A percentile compares a stretch with the other conserved stretches of the same genome.
Conservation (phyloP, 2,797 vertebrate species). For the Potorous gilbertii region DNA sequence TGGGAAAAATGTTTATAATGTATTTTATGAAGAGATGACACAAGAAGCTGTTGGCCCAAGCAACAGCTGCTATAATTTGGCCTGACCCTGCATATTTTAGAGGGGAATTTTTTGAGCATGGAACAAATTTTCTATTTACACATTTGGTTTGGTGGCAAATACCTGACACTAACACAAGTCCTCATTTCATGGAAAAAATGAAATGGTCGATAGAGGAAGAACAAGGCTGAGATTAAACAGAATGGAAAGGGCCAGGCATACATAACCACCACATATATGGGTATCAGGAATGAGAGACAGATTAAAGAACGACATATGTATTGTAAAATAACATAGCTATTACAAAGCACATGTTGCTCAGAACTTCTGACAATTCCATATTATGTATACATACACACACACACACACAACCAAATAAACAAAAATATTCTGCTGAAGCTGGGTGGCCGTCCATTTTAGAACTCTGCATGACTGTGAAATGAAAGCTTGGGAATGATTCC, state of each 20-base stretch:
- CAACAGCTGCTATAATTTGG: conserved; percentile 41
- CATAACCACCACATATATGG: conserved; percentile 25
- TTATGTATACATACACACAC: background rate
- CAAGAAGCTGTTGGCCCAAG: conserved; percentile 32
- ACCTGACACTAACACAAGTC: background rate
- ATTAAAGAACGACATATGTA: conserved; percentile 19
- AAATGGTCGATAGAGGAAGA: conserved; percentile 51
- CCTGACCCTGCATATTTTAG: conserved; percentile 14
- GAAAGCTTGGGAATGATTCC: background rate
- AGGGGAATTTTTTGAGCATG: conserved; percentile 48
- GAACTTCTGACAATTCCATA: background rate
- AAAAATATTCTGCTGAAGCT: background rate
- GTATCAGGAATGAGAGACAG: background rate
- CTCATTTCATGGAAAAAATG: conserved; percentile 46
- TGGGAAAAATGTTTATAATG: conserved; percentile 21
- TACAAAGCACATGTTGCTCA: background rate
- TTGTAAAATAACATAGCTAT: conserved; percentile 40
- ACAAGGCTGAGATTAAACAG: conserved; percentile 50
- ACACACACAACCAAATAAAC: background rate
- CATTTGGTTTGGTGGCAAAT: conserved; percentile 56
- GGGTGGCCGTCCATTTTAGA: background rate
- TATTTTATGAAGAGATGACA: conserved; percentile 12
- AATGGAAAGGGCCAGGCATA: conserved; percentile 53
- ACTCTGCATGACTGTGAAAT: background rate
- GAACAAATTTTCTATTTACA: conserved; percentile 50